A percentile compares a stretch with the other conserved stretches of the same genome.
Conservation (phyloP, 2,797 vertebrate species). For the Morelia viridis region DNA sequence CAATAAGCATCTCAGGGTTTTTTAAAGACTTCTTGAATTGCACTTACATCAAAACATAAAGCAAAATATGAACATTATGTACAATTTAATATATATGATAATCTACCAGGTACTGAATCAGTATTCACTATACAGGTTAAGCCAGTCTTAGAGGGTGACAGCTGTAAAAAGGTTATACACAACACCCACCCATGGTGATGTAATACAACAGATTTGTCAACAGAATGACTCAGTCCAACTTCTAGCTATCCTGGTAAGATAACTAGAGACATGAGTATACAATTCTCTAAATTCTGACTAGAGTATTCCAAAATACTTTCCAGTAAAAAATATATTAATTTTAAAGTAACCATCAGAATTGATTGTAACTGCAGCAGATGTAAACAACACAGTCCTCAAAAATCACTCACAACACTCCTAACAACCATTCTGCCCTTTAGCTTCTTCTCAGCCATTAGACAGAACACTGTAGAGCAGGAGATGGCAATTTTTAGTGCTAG, state of each 20-base stretch:
- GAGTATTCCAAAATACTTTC: not conserved
- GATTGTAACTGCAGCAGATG: not conserved
- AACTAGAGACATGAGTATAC: constrained; percentile 3
- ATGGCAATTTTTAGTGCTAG: not conserved
- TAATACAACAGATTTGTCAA: constrained; percentile 38
- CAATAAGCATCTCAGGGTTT: not conserved
- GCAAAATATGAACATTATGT: constrained; percentile 16
- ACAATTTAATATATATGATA: constrained; percentile 33
- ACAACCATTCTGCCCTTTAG: not conserved
- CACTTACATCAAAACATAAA: not conserved
- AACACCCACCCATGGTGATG: constrained; percentile 37
- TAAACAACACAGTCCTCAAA: not conserved
- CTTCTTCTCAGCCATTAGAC: not conserved
- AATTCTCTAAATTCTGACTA: not conserved
- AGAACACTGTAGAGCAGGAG: not conserved
- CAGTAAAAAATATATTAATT: not conserved
- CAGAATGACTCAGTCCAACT: constrained; percentile 34
- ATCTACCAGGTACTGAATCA: constrained; percentile 36
- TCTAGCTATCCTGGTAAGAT: not conserved
- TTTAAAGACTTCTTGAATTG: not conserved
- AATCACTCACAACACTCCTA: not conserved
- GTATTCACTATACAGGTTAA: constrained; percentile 51
- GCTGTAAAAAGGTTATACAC: constrained; percentile 35
- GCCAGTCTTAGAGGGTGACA: constrained; percentile 51
- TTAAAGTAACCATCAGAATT: not conserved